A percentile compares a stretch with the other conserved stretches of the same genome.
These are phyloP conservation scores for Callorhinus ursinus DNA, from an alignment of 2,113 vertebrate species.

Conservation along the genomic window DNA sequence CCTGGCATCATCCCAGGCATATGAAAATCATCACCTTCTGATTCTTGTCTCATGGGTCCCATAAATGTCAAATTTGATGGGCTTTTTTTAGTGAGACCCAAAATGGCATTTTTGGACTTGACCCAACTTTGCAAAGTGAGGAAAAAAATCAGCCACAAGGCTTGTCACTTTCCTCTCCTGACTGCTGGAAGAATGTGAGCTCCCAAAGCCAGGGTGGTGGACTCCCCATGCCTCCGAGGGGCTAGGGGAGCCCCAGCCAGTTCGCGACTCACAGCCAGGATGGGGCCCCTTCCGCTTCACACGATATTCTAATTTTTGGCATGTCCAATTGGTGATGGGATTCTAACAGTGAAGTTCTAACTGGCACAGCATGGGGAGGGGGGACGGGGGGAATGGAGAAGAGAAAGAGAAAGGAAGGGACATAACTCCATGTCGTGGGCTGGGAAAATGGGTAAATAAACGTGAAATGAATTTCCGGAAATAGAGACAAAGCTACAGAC, in stretches of 20 bases:
- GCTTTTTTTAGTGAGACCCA: constrained; percentile 41
- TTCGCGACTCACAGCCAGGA: not conserved
- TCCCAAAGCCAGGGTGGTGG: not conserved
- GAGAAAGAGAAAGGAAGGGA: not conserved
- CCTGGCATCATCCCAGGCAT: not conserved
- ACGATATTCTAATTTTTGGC: not conserved
- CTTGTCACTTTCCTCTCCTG: not conserved
- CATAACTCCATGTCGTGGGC: not conserved
- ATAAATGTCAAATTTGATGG: not conserved
- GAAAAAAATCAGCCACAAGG: not conserved
- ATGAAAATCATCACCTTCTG: not conserved
- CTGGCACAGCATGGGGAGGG: too few relatives aligned
- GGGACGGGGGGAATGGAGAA: not conserved
- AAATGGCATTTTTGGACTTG: not conserved
- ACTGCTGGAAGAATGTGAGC: not conserved
- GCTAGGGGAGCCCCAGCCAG: not conserved
- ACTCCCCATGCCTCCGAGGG: not conserved
- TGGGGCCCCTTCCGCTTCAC: not conserved
- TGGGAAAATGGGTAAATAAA: not conserved
- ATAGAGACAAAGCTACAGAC: constrained; percentile 44
- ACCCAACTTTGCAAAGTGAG: not conserved
- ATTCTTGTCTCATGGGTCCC: not conserved
- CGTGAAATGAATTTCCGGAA: not conserved
- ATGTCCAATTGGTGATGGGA: not conserved
- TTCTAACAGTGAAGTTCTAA: not conserved